phyloP scores from a whole-genome alignment of 1,140 invertebrate species.

The Drosophila pseudoobscura region DNA sequence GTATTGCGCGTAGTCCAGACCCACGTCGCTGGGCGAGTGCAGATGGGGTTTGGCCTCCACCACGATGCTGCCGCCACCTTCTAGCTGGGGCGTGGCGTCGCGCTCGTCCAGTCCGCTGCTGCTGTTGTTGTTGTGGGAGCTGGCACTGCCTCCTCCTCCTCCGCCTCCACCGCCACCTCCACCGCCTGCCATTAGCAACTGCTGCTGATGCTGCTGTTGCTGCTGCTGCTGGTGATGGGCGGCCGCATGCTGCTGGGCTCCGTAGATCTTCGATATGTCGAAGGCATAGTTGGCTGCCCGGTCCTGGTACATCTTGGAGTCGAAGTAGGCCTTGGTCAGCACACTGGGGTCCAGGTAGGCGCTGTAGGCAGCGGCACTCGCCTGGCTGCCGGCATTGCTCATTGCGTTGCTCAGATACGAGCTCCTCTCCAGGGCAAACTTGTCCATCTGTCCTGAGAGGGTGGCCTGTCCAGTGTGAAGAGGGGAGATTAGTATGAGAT shows the following conservation, averaged over 20 bases:
- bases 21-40: constrained; percentile 75
- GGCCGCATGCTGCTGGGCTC: constrained; percentile 71
- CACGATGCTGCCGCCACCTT: constrained; percentile 46
- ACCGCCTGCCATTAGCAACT: constrained; percentile 53
- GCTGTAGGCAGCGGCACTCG: constrained; percentile 74
- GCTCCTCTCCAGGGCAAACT: constrained; percentile 82
- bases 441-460: constrained; percentile 82
- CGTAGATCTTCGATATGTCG: constrained; percentile 89
- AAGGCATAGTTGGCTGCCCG: constrained; percentile 87
- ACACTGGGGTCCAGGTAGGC: constrained; percentile 90
- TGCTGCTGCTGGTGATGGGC: constrained; percentile 76
- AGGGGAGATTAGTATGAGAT: not conserved
- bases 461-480: constrained; percentile 49
- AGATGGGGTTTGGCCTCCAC: constrained; percentile 73
- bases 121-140: constrained; percentile 75
- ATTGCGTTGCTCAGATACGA: constrained; percentile 78
- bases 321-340: constrained; percentile 91
- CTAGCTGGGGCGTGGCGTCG: constrained; percentile 78
- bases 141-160: constrained; percentile 63
- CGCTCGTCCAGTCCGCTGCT: constrained; percentile 72
- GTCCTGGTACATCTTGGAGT: constrained; percentile 91
- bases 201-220: constrained; percentile 65
- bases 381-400: constrained; percentile 60
- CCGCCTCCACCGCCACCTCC: constrained; percentile 32
- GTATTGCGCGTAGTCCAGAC: constrained; percentile 79